Evolutionary conservation across 2,797 vertebrate species (phyloP), one percentile per base, ranked within the genome.

Genomic region (Catostomus latipinnis): DNA sequence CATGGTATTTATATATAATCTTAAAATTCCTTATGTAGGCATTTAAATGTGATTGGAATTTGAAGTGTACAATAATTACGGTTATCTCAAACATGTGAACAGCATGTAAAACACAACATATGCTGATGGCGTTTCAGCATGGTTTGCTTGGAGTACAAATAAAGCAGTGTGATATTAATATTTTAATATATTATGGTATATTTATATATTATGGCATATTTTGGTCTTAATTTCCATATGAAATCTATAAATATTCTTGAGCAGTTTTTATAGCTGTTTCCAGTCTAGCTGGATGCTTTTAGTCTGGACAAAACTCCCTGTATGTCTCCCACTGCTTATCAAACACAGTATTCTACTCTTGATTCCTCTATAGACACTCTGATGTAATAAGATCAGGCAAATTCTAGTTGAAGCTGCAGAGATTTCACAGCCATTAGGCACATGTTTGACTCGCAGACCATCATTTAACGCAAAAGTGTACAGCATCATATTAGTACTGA

Each of bases 401-500:
- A 71, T 70, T 62, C 58, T 82, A 70, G 78, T 82, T 77, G 78
- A 75, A 67, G 54, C 60, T 63, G 11, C 53, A 16, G 46, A 77
- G 65, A 34, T 72, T 65, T 72, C 12, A 43, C 77, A 73, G 52
- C 53, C 53, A 61, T 43, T 14, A 69, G 61, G 49, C 56, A 6
- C 66, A 60, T 76, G 81, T 72, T 81, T 73, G 22, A 75, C 66
- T 18, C 16, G 16, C 16, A 18, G 16, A 18, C 16, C 11, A 68
- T 75, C 70, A 58, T 79, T 78, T 53, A 57, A 71, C 60, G 71
- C 61, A 65, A 80, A 77, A 77, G 56, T 80, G 18, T 66, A 73
- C 3, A 14, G 6, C 65, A 53, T 69, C 12, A 16, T 71, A 67
- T 18, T 49, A 68, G 57, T 52, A 18, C 52, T 71, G 46, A 49